phyloP scores from a whole-genome alignment of 2,113 vertebrate genomes.

The Calonectris borealis region DNA sequence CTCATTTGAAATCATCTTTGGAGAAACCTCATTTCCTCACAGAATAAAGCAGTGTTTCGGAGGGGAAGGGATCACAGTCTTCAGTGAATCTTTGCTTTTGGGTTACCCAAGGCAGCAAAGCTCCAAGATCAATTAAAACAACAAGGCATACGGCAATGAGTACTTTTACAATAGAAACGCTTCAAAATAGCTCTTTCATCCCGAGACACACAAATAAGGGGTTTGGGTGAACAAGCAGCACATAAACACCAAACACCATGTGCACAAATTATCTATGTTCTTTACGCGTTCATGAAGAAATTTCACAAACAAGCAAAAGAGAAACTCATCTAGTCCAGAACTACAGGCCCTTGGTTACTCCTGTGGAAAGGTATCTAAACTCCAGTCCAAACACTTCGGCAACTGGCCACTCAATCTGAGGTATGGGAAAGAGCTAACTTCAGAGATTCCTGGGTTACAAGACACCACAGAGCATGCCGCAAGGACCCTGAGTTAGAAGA shows the following conservation, averaged over 20 bases:
- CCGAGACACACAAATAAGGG: background rate
- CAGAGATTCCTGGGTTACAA: background rate
- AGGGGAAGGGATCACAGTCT: background rate
- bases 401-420: background rate
- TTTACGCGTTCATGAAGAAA: background rate
- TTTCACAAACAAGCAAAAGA: background rate
- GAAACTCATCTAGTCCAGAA: background rate
- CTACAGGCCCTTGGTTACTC: background rate
- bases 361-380: background rate
- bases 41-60: background rate
- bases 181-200: background rate
- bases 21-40: background rate
- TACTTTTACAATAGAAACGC: rapidly evolving
- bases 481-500: background rate
- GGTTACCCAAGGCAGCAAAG: background rate
- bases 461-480: background rate
- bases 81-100: background rate
- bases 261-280: background rate
- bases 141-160: background rate
- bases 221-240: background rate
- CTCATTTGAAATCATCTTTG: background rate
- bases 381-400: background rate
- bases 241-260: background rate
- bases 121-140: background rate
- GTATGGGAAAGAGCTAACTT: background rate